Conservation (phyloP, 2,888 invertebrate species). For the Nephrocerus scutellatus region DNA sequence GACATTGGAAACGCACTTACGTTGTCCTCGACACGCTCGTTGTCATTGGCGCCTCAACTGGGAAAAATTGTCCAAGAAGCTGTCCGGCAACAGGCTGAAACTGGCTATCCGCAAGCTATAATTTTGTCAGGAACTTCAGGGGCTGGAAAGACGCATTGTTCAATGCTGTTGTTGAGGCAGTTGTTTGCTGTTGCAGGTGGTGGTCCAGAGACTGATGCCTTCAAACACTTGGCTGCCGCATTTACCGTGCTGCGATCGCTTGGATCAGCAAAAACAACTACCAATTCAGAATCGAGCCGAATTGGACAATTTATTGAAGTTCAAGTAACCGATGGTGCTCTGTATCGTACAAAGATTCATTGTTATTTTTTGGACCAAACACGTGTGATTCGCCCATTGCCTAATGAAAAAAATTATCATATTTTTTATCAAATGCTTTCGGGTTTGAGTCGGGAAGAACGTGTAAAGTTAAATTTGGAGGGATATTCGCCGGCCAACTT, state of each 20-base stretch:
- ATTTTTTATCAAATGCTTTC: conserved; percentile 95
- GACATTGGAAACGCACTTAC: conserved; percentile 84
- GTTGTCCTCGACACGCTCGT: conserved; percentile 67
- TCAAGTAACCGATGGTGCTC: conserved; percentile 88
- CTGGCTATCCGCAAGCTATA: conserved; percentile 91
- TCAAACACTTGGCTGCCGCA: conserved; percentile 91
- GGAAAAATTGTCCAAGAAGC: conserved; percentile 86
- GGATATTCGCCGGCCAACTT: conserved; percentile 76
- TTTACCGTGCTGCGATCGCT: conserved; percentile 89
- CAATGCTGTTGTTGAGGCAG: conserved; percentile 82
- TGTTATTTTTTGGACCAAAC: conserved; percentile 94
- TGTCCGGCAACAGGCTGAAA: conserved; percentile 87
- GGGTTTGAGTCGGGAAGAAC: conserved; percentile 78
- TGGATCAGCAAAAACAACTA: conserved; percentile 82
- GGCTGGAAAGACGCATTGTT: conserved; percentile 89
- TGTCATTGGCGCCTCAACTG: conserved; percentile 71
- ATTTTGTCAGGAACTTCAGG: conserved; percentile 87
- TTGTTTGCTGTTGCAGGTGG: conserved; percentile 91
- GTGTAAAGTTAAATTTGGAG: conserved; percentile 78
- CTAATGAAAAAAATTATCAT: conserved; percentile 90
- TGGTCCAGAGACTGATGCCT: conserved; percentile 91
- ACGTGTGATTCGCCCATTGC: conserved; percentile 76
- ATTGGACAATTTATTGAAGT: conserved; percentile 96
- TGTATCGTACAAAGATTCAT: conserved; percentile 92
- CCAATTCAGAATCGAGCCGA: conserved; percentile 87